Evolutionary conservation across 2,888 invertebrate genomes (phyloP), one percentile per base, ranked within the genome.

Genomic region (Idaea biselata): DNA sequence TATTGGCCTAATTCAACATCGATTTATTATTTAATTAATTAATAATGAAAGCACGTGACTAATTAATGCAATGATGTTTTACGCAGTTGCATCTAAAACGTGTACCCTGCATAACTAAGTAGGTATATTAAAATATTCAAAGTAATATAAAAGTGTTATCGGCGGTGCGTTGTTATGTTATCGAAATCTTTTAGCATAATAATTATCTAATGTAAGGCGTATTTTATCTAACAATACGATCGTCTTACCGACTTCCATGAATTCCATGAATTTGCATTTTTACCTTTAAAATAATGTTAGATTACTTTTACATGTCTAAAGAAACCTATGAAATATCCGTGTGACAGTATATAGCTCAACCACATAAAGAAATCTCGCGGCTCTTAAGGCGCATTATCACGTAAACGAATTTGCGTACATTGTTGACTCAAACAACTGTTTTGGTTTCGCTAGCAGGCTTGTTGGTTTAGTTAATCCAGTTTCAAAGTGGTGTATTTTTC

Each of bases 221-320:
- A 63, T 79, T 72, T 61, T 75, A 68, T 78, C 76, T 70, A 66
- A 70, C 67, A 61, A 63, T 73, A 72, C 68, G 71, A 70, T 67
- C 77, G 87, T 82, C 89, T 90, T 91, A 89, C 82, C 78, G 77
- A 74, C 18, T 80, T 86, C 80, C 86, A 90, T 91, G 91, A 91
- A 92, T 92, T 92, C 91, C 91, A 90, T 91, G 91, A 92, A 92
- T 91, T 91, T 92, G 92, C 92, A 92, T 92, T 91, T 91, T 90
- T 90, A 89, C 86, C 87, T 87, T 88, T 91, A 89, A 89, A 89
- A 84, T 88, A 87, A 77, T 81, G 76, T 86, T 86, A 90, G 87
- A 82, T 83, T 86, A 90, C 86, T 82, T 83, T 76, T 85, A 82
- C 79, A 79, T 82, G 82, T 86, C 82, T 78, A 73, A 76, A 80